These are phyloP conservation scores for Alectura lathami DNA, from an alignment of 2,113 vertebrate species.

Conservation along the genomic window DNA sequence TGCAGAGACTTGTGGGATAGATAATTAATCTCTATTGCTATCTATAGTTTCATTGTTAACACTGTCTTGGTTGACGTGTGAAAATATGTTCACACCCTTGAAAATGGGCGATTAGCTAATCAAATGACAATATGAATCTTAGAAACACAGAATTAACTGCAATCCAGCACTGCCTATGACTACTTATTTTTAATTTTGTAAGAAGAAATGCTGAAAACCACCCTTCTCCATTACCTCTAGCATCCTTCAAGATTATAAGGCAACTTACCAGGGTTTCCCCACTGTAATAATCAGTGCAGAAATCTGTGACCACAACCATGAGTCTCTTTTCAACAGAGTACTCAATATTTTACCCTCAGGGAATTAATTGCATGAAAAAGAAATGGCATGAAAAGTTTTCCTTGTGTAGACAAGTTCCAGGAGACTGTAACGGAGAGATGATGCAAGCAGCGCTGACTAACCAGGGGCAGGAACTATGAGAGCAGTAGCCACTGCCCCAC, in stretches of 20 bases:
- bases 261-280: neutral
- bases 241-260: conserved; percentile 12
- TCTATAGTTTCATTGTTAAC: conserved; percentile 86
- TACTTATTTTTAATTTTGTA: conserved; percentile 49
- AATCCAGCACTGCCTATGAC: conserved; percentile 66
- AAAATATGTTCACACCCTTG: conserved; percentile 83
- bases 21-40: conserved; percentile 86
- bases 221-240: conserved; percentile 16
- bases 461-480: neutral
- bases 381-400: neutral
- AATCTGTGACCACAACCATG: neutral
- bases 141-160: conserved; percentile 76
- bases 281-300: neutral
- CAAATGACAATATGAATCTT: conserved; percentile 81
- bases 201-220: conserved; percentile 36
- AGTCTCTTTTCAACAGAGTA: neutral
- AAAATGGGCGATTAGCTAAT: conserved; percentile 82
- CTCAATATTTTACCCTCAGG: neutral
- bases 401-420: neutral
- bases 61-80: conserved; percentile 80
- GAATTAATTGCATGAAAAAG: neutral
- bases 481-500: neutral
- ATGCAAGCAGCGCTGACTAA: neutral
- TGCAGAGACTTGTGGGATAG: conserved; percentile 76
- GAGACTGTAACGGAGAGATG: neutral